Conservation (phyloP, 2,888 invertebrate species). For the Latheticus oryzae region DNA sequence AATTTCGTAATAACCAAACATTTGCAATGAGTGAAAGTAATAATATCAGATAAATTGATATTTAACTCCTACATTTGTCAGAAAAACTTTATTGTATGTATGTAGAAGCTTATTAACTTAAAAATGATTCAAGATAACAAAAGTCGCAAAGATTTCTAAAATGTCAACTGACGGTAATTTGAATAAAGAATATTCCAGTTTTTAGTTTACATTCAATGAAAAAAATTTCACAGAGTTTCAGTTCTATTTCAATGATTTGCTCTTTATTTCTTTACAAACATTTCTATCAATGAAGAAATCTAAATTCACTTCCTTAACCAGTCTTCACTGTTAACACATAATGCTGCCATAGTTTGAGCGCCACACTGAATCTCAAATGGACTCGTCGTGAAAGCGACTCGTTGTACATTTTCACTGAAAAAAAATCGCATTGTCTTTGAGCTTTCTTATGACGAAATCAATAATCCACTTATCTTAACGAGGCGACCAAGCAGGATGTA, state of each 20-base stretch:
- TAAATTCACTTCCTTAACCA: no score
- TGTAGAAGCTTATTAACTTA: conserved; percentile 4
- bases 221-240: no score
- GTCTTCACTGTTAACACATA: conserved; percentile 19
- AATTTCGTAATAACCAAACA: conserved; percentile 23
- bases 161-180: no score
- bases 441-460: conserved; percentile 32
- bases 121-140: conserved; percentile 9
- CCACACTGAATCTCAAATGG: conserved; percentile 2
- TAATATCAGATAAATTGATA: conserved; percentile 22
- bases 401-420: conserved; percentile 3
- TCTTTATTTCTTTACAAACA: no score
- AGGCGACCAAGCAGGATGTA: conserved; percentile 27
- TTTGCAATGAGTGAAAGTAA: conserved; percentile 21
- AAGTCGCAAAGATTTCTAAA: no score
- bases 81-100: conserved; percentile 7
- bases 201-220: no score
- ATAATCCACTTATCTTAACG: conserved; percentile 31
- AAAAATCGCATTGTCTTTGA: conserved; percentile 16
- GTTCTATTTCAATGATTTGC: no score
- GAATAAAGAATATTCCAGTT: no score
- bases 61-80: conserved; percentile 15
- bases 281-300: no score
- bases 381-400: conserved; percentile 2
- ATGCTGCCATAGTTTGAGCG: conserved; percentile 5